phyloP scores from a whole-genome alignment of 1,140 invertebrate species.

The Drosophila lowei region DNA sequence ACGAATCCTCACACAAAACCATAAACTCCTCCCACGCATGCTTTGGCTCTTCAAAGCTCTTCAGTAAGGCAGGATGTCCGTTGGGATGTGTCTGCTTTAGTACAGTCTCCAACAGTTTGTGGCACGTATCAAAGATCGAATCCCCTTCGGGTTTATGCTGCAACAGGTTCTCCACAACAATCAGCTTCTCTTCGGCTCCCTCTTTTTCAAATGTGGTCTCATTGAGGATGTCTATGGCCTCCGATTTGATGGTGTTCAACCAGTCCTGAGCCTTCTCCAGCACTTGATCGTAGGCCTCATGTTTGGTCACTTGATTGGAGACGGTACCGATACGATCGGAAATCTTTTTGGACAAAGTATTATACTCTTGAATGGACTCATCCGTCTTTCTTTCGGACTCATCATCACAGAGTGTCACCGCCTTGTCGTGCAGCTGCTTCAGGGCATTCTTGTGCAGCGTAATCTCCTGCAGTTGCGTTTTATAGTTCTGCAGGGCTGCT shows the following conservation, averaged over 20 bases:
- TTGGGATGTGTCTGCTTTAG: constrained; percentile 90
- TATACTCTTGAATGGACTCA: constrained; percentile 88
- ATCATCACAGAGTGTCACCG: constrained; percentile 88
- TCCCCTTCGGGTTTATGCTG: constrained; percentile 89
- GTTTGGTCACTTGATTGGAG: constrained; percentile 90
- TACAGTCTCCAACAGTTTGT: constrained; percentile 88
- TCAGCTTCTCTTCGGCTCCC: constrained; percentile 89
- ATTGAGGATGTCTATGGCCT: constrained; percentile 89
- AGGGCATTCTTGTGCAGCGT: constrained; percentile 91
- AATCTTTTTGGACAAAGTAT: constrained; percentile 87
- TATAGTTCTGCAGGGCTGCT: constrained; percentile 89
- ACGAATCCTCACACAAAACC: constrained; percentile 87
- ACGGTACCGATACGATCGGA: constrained; percentile 87
- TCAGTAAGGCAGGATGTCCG: constrained; percentile 90
- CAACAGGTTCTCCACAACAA: constrained; percentile 90
- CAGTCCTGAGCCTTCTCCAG: constrained; percentile 89
- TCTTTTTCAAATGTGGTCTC: constrained; percentile 89
- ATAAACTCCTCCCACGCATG: constrained; percentile 91
- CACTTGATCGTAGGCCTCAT: constrained; percentile 91
- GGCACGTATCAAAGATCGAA: constrained; percentile 88
- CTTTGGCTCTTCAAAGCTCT: constrained; percentile 90
- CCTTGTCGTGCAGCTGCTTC: constrained; percentile 90
- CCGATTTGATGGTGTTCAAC: constrained; percentile 86
- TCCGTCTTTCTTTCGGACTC: constrained; percentile 89
- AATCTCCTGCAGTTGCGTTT: constrained; percentile 91